Conservation (phyloP, 2,888 invertebrate species). For the Drosophila hamatofila region DNA sequence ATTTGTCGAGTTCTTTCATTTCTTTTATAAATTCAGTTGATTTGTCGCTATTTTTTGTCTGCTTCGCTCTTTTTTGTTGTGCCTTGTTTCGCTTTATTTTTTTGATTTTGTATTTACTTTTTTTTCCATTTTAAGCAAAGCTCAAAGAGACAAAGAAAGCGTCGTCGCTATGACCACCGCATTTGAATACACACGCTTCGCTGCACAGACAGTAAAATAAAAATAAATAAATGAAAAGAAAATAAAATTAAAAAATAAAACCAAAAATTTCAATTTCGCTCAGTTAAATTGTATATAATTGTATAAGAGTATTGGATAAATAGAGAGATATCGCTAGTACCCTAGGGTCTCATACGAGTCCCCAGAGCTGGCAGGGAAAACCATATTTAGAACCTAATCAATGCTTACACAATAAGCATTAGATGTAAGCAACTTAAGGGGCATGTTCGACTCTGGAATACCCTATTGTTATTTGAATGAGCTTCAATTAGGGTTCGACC, state of each 20-base stretch:
- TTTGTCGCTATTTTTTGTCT: constrained; percentile 62
- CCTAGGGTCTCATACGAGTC: background rate
- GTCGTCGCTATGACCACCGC: constrained; percentile 53
- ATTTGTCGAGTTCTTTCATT: constrained; percentile 76
- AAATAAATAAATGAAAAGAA: constrained; percentile 16
- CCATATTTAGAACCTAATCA: constrained; percentile 8
- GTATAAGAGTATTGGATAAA: constrained; percentile 15
- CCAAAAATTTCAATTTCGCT: constrained; percentile 41
- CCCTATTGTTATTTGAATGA: background rate
- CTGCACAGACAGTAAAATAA: constrained; percentile 49
- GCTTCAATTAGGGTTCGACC: background rate
- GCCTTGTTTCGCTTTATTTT: constrained; percentile 7
- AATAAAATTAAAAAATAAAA: constrained; percentile 26
- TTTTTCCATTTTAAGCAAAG: constrained; percentile 64
- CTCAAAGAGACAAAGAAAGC: constrained; percentile 73
- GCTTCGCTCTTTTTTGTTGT: constrained; percentile 33
- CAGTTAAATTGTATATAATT: constrained; percentile 29
- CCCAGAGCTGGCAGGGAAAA: background rate
- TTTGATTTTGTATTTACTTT: constrained; percentile 19
- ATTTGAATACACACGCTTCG: constrained; percentile 73
- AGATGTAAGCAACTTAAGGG: background rate
- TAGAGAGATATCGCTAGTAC: background rate
- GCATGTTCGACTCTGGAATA: background rate
- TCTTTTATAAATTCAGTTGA: constrained; percentile 78
- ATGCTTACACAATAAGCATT: background rate